phyloP scores from a whole-genome alignment of 2,797 vertebrate species.

The Ceyx erithaca region DNA sequence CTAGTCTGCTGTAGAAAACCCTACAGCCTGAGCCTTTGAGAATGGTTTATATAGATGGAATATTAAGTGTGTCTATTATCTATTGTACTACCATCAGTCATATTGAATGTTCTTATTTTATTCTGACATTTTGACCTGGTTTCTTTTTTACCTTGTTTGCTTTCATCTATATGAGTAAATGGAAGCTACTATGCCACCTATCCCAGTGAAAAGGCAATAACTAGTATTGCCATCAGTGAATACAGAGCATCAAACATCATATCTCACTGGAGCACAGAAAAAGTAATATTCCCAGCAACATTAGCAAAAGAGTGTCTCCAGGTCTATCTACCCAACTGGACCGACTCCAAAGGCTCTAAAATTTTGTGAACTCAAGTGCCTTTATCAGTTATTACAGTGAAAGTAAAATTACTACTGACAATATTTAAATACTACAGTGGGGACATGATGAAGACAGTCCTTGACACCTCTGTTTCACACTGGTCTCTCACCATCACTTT shows the following conservation, averaged over 20 bases:
- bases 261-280: conserved; percentile 39
- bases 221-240: conserved; percentile 49
- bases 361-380: conserved; percentile 15
- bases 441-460: background rate
- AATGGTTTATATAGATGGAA: conserved; percentile 54
- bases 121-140: conserved; percentile 65
- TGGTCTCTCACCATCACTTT: background rate
- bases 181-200: conserved; percentile 56
- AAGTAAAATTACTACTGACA: conserved; percentile 6
- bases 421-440: background rate
- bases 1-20: conserved; percentile 40
- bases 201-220: conserved; percentile 59
- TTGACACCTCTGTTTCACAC: background rate
- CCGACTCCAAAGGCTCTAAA: background rate
- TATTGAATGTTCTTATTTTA: conserved; percentile 59
- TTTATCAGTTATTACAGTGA: conserved; percentile 9
- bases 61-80: conserved; percentile 66
- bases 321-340: background rate
- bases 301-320: conserved; percentile 30
- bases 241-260: conserved; percentile 9
- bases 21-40: conserved; percentile 27
- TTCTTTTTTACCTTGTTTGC: conserved; percentile 69
- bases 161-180: conserved; percentile 50
- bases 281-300: conserved; percentile 12
- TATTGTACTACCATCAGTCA: conserved; percentile 14